phyloP scores from a whole-genome alignment of 2,113 vertebrate species.

The Tetrax tetrax region DNA sequence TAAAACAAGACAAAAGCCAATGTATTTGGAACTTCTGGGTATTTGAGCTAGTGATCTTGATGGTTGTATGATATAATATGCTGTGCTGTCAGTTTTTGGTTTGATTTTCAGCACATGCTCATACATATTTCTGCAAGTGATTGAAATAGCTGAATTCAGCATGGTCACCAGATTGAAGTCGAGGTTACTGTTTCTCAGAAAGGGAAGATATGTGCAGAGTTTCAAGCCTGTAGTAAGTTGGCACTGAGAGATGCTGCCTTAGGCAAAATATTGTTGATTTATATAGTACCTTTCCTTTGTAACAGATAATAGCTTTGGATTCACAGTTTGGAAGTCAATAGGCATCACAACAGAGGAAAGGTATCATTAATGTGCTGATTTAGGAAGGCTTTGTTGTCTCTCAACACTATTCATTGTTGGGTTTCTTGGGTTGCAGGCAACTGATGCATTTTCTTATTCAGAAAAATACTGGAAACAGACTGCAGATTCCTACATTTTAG shows the following conservation, averaged over 20 bases:
- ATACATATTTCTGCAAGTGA: neutral
- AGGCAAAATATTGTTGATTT: neutral
- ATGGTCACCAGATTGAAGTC: neutral
- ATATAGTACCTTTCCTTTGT: neutral
- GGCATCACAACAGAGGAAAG: neutral
- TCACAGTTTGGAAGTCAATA: neutral
- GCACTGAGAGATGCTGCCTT: neutral
- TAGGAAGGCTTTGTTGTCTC: neutral
- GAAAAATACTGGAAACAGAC: neutral
- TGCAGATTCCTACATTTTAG: neutral
- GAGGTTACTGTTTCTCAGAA: neutral
- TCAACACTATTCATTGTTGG: neutral
- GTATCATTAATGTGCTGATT: neutral
- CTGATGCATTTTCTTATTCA: neutral
- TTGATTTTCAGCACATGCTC: neutral
- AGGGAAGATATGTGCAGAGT: neutral
- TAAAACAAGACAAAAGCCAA: neutral
- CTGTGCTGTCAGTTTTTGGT: neutral
- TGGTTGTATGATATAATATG: neutral
- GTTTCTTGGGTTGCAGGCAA: neutral
- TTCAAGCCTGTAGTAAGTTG: neutral
- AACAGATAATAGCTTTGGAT: neutral
- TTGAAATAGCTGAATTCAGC: neutral
- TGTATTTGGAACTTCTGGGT: neutral
- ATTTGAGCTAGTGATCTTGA: neutral